phyloP scores from a whole-genome alignment of 2,888 invertebrate genomes.

The Nysson spinosus region DNA sequence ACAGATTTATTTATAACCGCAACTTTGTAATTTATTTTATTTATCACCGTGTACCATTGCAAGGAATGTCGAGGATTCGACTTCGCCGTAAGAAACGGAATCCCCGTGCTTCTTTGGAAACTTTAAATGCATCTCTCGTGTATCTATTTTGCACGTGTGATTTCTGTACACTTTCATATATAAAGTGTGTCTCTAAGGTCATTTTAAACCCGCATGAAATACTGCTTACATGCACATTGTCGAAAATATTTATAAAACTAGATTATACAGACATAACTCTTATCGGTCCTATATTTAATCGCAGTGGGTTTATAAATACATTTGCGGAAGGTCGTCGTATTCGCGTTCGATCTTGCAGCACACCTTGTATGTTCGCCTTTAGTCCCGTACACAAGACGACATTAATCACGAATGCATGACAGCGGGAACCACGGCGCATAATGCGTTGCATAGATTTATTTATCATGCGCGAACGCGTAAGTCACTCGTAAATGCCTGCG shows the following conservation, averaged over 20 bases:
- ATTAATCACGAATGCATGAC: conserved; percentile 69
- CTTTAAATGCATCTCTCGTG: neutral
- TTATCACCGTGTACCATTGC: neutral
- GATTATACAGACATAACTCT: no score
- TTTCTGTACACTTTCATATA: neutral
- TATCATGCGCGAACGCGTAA: conserved; percentile 70
- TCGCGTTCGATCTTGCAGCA: no score
- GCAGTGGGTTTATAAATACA: no score
- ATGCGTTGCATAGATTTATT: conserved; percentile 73
- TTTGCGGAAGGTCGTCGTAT: no score
- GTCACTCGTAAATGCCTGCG: conserved; percentile 65
- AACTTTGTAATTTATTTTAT: neutral
- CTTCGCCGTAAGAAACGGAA: neutral
- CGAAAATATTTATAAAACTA: no score
- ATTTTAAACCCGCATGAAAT: neutral
- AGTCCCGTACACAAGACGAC: conserved; percentile 46
- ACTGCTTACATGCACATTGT: neutral
- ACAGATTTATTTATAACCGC: neutral
- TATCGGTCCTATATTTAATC: no score
- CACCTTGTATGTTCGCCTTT: conserved; percentile 23
- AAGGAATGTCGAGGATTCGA: neutral
- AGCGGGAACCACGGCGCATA: conserved; percentile 66
- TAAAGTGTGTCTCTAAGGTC: neutral
- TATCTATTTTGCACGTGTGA: neutral
- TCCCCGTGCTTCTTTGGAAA: neutral